These are phyloP conservation scores for Piscicola geometra DNA, from an alignment of 2,888 invertebrate genomes.

Conservation along the genomic window DNA sequence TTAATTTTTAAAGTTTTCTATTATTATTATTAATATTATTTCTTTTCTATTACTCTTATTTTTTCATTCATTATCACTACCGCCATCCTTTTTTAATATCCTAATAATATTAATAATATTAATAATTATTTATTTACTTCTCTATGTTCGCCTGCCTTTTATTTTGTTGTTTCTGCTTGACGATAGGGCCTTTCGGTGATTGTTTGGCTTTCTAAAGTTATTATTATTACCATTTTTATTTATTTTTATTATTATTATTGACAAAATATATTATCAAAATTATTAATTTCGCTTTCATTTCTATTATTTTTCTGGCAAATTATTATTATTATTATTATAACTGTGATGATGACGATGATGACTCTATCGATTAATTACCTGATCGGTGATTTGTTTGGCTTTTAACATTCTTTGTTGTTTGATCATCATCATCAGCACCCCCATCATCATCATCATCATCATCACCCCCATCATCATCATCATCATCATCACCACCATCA, in stretches of 20 bases:
- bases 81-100: neutral
- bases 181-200: constrained; percentile 14
- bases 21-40: neutral
- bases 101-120: neutral
- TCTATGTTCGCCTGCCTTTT: neutral
- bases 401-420: too few species aligned
- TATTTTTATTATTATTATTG: constrained; percentile 1
- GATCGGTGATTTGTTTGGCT: too few species aligned
- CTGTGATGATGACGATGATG: too few species aligned
- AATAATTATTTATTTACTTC: neutral
- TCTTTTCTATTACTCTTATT: neutral
- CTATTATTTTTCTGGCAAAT: too few species aligned
- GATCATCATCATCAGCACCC: too few species aligned
- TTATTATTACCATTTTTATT: neutral
- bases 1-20: neutral
- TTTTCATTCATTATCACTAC: too few species aligned
- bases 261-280: too few species aligned
- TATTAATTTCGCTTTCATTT: too few species aligned
- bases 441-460: neutral
- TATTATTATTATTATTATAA: too few species aligned
- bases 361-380: too few species aligned
- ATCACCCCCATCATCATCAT: neutral
- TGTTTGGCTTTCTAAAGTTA: constrained; percentile 9
- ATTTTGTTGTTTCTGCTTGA: constrained; percentile 8
- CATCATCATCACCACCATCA: neutral